Evolutionary conservation across 2,113 vertebrate species (phyloP), one percentile per base, ranked within the genome.

Genomic region (Myrmophylax atrothorax): DNA sequence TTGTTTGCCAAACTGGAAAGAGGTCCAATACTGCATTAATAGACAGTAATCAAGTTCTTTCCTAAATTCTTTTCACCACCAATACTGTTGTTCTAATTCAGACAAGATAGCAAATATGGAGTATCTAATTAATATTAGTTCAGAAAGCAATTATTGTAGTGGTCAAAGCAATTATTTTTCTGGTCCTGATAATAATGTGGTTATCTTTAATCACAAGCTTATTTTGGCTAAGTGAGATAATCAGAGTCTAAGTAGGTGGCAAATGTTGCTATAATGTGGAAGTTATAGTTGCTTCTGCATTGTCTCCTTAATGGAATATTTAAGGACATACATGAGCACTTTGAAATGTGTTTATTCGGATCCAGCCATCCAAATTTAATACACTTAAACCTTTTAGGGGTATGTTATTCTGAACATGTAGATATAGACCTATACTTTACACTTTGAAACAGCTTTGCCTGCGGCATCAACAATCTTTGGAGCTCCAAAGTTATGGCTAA

Each of bases 361-460:
- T 87, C 47, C 56, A 89, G 35, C 26, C 33, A 77, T 85, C 56
- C 68, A 87, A 67, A 77, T 75, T 75, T 75, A 67, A 94, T 91
- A 69, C 42, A 73, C 78, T 88, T 94, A 78, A 93, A 91, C 66
- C 35, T 89, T 92, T 87, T 91, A 87, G 24, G 37, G n/a, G 53
- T 79, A 60, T 0, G 0, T 62, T 90, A 73, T 75, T 89, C 46
- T 78, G 55, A 66, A 59, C 24, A n/a, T 56, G 66, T 60, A 72
- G 56, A 50, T 87, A 33, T 37, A 87, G 50, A 78, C 76, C 55
- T 74, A 56, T 81, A 87, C 64, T 75, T 90, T 52, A 78, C 62
- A 69, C 70, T 94, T 87, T 69, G 56, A 95, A 91, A 87, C 7
- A 84, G 56, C 56, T 93, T 88, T 95, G 84, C 77, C 87, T 87